Evolutionary conservation across 2,797 vertebrate genomes (phyloP).

Genomic region (Spinus pinus): DNA sequence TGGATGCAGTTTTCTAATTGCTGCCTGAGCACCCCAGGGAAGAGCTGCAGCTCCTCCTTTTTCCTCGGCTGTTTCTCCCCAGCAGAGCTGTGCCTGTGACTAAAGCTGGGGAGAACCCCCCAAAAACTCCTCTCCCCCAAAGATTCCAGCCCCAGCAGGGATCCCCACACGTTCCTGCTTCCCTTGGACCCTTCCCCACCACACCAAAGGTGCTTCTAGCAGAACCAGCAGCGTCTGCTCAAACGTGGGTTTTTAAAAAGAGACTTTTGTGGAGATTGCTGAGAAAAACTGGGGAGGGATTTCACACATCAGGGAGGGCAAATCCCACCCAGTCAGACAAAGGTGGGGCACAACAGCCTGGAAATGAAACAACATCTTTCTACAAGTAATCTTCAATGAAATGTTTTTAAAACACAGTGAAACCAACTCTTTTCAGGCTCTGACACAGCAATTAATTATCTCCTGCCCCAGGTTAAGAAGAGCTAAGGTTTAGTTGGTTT

Average conservation of each 20-base stretch:
- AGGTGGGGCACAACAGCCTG: neutral
- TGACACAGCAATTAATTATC: neutral
- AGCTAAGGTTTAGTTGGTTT: neutral
- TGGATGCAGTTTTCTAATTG: neutral
- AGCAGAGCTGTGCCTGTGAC: neutral
- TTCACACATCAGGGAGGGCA: neutral
- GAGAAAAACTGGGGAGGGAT: neutral
- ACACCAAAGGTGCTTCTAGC: neutral
- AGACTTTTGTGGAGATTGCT: neutral
- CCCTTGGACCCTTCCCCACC: neutral
- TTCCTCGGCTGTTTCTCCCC: neutral
- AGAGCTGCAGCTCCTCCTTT: neutral
- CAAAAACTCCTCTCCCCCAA: rapidly evolving
- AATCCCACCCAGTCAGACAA: neutral
- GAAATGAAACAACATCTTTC: neutral
- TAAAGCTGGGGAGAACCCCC: neutral
- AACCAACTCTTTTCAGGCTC: neutral
- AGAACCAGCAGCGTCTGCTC: neutral
- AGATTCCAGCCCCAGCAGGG: neutral
- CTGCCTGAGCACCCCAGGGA: neutral
- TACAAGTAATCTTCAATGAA: neutral
- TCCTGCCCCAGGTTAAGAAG: neutral
- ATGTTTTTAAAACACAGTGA: neutral
- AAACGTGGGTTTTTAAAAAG: neutral
- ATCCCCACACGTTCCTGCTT: neutral